These are phyloP conservation scores for Sporophila hypoxantha DNA, from an alignment of 2,113 vertebrate species.

Conservation along the genomic window DNA sequence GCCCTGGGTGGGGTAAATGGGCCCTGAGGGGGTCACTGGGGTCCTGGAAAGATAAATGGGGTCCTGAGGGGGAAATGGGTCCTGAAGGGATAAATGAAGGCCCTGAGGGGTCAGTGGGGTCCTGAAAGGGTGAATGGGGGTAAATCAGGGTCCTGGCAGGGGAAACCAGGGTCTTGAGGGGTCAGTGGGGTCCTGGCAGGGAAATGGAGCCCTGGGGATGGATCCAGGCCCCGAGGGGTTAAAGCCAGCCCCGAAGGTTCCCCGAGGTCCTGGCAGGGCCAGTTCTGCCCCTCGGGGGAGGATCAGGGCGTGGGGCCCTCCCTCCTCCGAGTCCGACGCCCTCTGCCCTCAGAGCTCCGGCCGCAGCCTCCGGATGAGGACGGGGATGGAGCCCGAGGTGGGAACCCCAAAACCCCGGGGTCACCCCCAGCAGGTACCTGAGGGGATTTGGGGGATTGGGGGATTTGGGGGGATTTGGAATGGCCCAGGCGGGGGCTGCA, in stretches of 20 bases:
- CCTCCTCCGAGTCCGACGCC: background rate
- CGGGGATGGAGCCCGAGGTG: background rate
- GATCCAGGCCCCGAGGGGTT: background rate
- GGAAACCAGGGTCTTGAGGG: too few species aligned
- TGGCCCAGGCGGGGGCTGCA: too few species aligned
- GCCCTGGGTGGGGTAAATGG: background rate
- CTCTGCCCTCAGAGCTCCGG: background rate
- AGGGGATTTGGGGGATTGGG: too few species aligned
- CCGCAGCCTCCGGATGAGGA: background rate
- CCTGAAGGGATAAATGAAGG: too few species aligned
- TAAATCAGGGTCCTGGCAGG: background rate
- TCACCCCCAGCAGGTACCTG: fast-evolving
- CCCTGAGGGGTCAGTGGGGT: too few species aligned
- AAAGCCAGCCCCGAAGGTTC: background rate
- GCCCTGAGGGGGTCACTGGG: background rate
- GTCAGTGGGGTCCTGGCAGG: background rate
- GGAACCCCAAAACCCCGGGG: too few species aligned
- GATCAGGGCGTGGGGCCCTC: background rate
- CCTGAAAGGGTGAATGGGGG: too few species aligned
- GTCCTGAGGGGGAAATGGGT: too few species aligned
- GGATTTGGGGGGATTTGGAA: too few species aligned
- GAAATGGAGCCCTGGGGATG: background rate
- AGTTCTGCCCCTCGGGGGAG: background rate
- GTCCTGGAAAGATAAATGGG: too few species aligned
- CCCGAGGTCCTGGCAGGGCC: background rate